Evolutionary conservation across 2,888 invertebrate genomes (phyloP).

Genomic region (Brachylomia viminalis): DNA sequence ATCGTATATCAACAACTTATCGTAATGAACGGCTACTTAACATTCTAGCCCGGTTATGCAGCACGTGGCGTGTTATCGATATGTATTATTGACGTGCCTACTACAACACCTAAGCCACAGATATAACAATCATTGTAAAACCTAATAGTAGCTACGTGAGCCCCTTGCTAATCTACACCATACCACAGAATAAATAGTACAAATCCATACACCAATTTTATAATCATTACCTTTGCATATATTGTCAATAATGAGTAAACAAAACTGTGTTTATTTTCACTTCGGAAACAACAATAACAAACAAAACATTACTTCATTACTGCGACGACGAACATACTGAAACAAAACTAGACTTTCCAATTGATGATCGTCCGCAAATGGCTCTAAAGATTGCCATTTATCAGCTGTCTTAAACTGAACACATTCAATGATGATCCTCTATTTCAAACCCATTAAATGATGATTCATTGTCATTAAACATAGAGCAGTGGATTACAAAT

Average conservation of each 20-base stretch:
- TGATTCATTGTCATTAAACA: constrained; percentile 65
- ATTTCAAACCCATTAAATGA: constrained; percentile 56
- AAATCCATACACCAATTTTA: constrained; percentile 2
- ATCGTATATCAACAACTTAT: constrained; percentile 69
- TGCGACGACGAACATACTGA: constrained; percentile 1
- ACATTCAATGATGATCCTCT: constrained; percentile 32
- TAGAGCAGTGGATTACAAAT: constrained; percentile 57
- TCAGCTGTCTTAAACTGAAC: constrained; percentile 27
- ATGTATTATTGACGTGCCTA: constrained; percentile 67
- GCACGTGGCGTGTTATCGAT: constrained; percentile 71
- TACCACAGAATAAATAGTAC: too few relatives aligned
- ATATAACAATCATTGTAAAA: constrained; percentile 42
- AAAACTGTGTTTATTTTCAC: constrained; percentile 41
- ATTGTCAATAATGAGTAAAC: constrained; percentile 20
- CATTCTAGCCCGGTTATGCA: constrained; percentile 59
- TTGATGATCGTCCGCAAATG: constrained; percentile 26
- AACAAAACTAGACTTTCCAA: constrained; percentile 40
- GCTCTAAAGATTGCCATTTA: constrained; percentile 38
- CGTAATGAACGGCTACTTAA: constrained; percentile 64
- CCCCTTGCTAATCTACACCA: not conserved
- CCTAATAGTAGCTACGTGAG: constrained; percentile 28
- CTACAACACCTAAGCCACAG: constrained; percentile 38
- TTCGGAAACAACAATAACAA: constrained; percentile 34
- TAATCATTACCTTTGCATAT: constrained; percentile 9
- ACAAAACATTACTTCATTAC: constrained; percentile 32